Percentiles rank a stretch among this genome's conserved stretches.
Evolutionary conservation across 1,140 invertebrate genomes (phyloP).

Genomic region (Papilio dardanus): DNA sequence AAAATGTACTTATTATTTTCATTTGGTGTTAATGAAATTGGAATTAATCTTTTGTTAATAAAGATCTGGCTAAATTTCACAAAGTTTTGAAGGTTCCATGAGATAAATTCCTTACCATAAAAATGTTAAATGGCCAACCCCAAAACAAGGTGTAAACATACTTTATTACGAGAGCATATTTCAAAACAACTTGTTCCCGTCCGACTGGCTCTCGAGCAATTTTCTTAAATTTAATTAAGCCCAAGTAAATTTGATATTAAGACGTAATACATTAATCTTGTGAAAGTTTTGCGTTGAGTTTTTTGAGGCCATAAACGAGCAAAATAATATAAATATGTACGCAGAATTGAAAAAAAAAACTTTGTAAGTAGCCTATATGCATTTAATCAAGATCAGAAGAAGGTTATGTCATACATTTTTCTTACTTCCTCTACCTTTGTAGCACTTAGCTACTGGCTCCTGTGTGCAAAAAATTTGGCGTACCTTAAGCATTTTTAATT

Average conservation of each 20-base stretch:
- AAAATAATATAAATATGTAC: not conserved
- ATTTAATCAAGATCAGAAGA: too few relatives aligned
- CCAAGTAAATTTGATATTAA: conserved; percentile 40
- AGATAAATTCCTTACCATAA: conserved; percentile 69
- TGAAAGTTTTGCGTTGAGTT: conserved; percentile 27
- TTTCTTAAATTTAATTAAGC: conserved; percentile 59
- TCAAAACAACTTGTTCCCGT: conserved; percentile 57
- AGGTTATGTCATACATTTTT: too few relatives aligned
- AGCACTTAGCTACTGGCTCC: too few relatives aligned
- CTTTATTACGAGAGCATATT: conserved; percentile 66
- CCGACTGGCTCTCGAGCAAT: conserved; percentile 40
- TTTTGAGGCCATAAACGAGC: not conserved
- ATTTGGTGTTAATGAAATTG: too few relatives aligned
- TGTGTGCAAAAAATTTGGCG: too few relatives aligned
- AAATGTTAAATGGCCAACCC: conserved; percentile 64
- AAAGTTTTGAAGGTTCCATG: conserved; percentile 15
- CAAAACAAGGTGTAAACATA: conserved; percentile 50
- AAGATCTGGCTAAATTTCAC: not conserved
- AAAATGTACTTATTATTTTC: not conserved
- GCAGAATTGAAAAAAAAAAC: too few relatives aligned
- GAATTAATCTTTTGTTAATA: not conserved
- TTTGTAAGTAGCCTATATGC: too few relatives aligned
- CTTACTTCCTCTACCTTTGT: too few relatives aligned
- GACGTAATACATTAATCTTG: conserved; percentile 39
- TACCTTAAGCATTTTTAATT: too few relatives aligned